These are phyloP conservation scores for Corythornis madagascariensis DNA, from an alignment of 2,113 vertebrate species.

Conservation along the genomic window DNA sequence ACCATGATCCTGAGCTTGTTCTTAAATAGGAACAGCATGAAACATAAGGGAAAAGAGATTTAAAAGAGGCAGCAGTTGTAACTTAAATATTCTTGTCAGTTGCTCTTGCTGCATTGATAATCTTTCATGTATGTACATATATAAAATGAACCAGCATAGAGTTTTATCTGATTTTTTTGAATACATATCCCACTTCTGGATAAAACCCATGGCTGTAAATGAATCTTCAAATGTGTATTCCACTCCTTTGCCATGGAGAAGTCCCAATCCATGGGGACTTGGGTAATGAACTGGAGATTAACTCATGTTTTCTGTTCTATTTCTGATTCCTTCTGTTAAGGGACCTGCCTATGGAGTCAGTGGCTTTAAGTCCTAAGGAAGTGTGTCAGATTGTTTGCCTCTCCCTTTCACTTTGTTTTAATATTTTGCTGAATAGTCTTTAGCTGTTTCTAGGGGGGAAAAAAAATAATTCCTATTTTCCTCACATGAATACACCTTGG, in stretches of 20 bases:
- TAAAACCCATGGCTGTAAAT: not conserved
- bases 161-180: not conserved
- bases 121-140: not conserved
- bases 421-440: not conserved
- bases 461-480: not conserved
- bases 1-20: not conserved
- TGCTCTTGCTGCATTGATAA: not conserved
- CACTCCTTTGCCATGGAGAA: not conserved
- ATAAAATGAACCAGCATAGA: not conserved
- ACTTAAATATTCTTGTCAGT: not conserved
- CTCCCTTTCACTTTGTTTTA: not conserved
- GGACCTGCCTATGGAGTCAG: not conserved
- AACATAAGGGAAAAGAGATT: not conserved
- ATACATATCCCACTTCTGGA: not conserved
- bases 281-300: not conserved
- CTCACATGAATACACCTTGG: not conserved
- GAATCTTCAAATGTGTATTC: accelerated
- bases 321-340: not conserved
- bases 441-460: not conserved
- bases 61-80: not conserved
- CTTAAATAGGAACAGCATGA: not conserved
- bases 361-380: not conserved
- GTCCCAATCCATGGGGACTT: not conserved
- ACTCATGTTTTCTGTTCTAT: not conserved
- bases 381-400: not conserved